Evolutionary conservation across 2,888 invertebrate species (phyloP).

Genomic region (Caenorhabditis sp.): DNA sequence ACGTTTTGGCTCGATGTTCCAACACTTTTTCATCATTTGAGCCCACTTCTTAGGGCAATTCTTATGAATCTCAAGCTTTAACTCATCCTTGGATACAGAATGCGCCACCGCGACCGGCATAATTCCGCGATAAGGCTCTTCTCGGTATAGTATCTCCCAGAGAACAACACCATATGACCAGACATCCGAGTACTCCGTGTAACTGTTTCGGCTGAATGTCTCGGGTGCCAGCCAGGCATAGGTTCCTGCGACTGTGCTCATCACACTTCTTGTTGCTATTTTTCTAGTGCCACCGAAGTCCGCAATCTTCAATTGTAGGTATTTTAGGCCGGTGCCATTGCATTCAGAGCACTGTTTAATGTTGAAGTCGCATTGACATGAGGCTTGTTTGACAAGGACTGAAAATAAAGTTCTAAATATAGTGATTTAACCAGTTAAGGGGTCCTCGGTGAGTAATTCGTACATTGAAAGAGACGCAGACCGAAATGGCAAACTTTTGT

Average conservation of each 20-base stretch:
- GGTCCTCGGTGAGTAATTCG: too few species aligned
- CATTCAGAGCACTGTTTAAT: conserved; percentile 80
- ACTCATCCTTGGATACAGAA: neutral
- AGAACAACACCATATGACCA: conserved; percentile 94
- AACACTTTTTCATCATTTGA: neutral
- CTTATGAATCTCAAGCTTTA: neutral
- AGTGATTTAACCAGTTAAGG: too few species aligned
- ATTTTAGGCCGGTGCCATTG: neutral
- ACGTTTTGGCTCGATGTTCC: neutral
- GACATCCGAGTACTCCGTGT: conserved; percentile 96
- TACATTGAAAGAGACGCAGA: too few species aligned
- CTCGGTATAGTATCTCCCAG: conserved; percentile 97
- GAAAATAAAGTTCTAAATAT: neutral
- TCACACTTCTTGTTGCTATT: neutral
- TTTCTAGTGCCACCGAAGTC: neutral
- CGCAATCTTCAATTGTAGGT: neutral
- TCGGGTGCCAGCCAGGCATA: conserved; percentile 99
- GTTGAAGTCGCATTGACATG: conserved; percentile 81
- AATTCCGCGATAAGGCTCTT: conserved; percentile 93
- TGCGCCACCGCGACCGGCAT: conserved; percentile 96
- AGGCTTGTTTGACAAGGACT: conserved; percentile 72
- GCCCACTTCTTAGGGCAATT: neutral
- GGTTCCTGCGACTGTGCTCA: conserved; percentile 87
- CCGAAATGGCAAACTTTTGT: too few species aligned
- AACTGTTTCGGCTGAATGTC: conserved; percentile 89